phyloP scores from a whole-genome alignment of 2,888 invertebrate genomes.

The Pyrocoelia pectoralis region DNA sequence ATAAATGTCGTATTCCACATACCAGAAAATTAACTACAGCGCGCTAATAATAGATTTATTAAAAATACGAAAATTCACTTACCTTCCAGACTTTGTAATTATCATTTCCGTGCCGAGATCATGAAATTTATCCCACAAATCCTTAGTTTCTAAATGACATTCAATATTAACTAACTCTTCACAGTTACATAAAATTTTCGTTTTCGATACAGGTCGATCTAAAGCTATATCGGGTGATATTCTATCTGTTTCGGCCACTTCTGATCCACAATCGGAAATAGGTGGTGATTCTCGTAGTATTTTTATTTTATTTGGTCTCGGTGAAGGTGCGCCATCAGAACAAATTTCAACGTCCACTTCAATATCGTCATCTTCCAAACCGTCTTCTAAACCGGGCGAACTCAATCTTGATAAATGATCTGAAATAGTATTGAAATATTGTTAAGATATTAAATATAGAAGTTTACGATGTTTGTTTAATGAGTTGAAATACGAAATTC shows the following conservation, averaged over 20 bases:
- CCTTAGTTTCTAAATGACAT: constrained; percentile 81
- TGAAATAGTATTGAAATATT: constrained; percentile 23
- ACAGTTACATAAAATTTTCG: constrained; percentile 68
- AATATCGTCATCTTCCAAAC: constrained; percentile 62
- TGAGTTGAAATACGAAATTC: no score
- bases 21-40: background rate
- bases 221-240: constrained; percentile 56
- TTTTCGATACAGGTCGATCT: constrained; percentile 49
- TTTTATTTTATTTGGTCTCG: constrained; percentile 46
- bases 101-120: constrained; percentile 85
- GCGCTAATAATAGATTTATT: background rate
- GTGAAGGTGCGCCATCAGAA: constrained; percentile 64
- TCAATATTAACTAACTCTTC: constrained; percentile 70
- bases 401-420: constrained; percentile 52
- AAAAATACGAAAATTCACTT: no score
- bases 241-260: constrained; percentile 54
- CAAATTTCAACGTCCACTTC: constrained; percentile 69
- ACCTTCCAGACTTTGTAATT: constrained; percentile 86
- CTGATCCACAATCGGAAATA: constrained; percentile 57
- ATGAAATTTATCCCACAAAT: constrained; percentile 83
- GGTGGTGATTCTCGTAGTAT: constrained; percentile 50
- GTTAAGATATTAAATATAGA: no score
- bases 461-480: no score
- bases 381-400: constrained; percentile 61
- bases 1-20: background rate